These are phyloP conservation scores for Stegodyphus mimosarum DNA, from an alignment of 1,140 invertebrate species.

Conservation along the genomic window DNA sequence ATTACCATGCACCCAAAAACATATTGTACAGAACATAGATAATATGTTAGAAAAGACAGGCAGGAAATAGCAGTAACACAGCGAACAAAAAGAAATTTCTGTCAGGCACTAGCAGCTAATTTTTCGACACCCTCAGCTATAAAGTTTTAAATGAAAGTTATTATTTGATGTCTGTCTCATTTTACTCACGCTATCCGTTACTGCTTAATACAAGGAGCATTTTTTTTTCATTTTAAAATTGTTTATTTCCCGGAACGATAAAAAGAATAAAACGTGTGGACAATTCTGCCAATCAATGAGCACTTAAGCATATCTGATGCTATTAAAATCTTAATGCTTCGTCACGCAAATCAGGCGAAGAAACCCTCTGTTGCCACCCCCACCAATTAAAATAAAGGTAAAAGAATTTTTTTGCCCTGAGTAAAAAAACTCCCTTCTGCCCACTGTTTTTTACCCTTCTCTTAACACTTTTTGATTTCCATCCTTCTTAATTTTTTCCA, in stretches of 20 bases:
- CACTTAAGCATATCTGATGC: conserved; percentile 57
- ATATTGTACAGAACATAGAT: no score
- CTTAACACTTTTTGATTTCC: conserved; percentile 56
- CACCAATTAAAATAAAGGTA: conserved; percentile 38
- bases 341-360: conserved; percentile 32
- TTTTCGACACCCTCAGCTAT: no score
- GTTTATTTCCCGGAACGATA: conserved; percentile 47
- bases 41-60: no score
- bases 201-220: no score
- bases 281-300: conserved; percentile 41
- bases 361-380: neutral
- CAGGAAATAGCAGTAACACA: no score
- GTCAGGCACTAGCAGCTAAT: no score
- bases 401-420: neutral
- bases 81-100: no score
- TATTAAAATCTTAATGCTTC: conserved; percentile 59
- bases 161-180: no score
- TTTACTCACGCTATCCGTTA: no score
- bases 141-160: no score
- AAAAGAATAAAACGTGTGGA: conserved; percentile 42
- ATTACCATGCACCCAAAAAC: no score
- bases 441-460: conserved; percentile 37
- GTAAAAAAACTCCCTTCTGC: conserved; percentile 17
- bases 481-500: conserved; percentile 55
- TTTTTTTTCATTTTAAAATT: neutral